A percentile compares a stretch with the other conserved stretches of the same genome.
These are phyloP conservation scores for Anarsia innoxiella DNA, from an alignment of 2,888 invertebrate genomes.

Conservation along the genomic window DNA sequence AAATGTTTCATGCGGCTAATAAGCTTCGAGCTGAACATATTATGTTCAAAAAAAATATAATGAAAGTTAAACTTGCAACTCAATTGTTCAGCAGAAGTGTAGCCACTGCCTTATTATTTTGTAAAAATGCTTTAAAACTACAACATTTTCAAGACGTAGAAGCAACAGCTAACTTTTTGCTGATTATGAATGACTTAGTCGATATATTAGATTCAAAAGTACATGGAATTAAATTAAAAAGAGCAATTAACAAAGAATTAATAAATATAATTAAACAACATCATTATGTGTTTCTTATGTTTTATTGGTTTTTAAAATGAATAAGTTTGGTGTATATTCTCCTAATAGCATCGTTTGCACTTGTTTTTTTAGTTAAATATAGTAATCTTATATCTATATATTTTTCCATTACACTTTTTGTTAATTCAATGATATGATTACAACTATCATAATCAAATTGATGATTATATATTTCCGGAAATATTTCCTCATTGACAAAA, in stretches of 20 bases:
- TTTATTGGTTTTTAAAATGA: too few relatives aligned
- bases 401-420: too few relatives aligned
- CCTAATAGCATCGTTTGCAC: too few relatives aligned
- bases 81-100: constrained; percentile 17
- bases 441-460: too few relatives aligned
- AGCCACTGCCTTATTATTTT: constrained; percentile 3
- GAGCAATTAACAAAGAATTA: constrained; percentile 4
- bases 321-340: too few relatives aligned
- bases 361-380: too few relatives aligned
- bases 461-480: too few relatives aligned
- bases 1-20: constrained; percentile 12
- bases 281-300: too few relatives aligned
- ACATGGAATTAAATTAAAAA: constrained; percentile 5
- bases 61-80: constrained; percentile 16
- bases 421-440: too few relatives aligned
- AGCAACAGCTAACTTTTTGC: constrained; percentile 3
- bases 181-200: constrained; percentile 10
- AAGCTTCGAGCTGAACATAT: constrained; percentile 12
- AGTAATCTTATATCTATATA: too few relatives aligned
- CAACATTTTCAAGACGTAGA: constrained; percentile 5
- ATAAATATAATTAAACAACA: too few relatives aligned
- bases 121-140: background rate
- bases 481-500: too few relatives aligned
- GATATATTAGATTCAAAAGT: constrained; percentile 14
- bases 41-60: constrained; percentile 14